Evolutionary conservation across 2,113 vertebrate species (phyloP), one percentile per base, ranked within the genome.

Genomic region (Larimichthys polyactis): DNA sequence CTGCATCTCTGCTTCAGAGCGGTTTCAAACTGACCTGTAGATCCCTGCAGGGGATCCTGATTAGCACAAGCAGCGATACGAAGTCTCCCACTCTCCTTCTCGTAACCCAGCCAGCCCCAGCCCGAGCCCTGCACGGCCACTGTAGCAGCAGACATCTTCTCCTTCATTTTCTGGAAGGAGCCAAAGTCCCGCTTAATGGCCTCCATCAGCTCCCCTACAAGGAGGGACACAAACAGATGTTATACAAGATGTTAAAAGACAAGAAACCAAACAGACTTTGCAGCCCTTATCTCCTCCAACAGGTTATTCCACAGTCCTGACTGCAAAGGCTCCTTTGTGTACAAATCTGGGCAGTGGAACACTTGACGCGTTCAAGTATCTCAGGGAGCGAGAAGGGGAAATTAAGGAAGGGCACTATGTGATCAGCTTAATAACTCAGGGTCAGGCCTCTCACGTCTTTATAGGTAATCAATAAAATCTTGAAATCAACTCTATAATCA

Each of bases 81-180:
- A 16, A 99, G 90, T 77, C 91, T 94, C 0, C 95, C 94, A 6
- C 86, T 95, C 22, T 98, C 97, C 88, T 98, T 99, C 24, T 96
- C 96, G 40, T 95, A 98, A 63, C 97, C 97, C 32, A 99, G 95
- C 98, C 98, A 99, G 0, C 97, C 97, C 98, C 98, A 99, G 55
- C 98, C 98, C 3, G 98, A 99, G 65, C 98, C 98, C 79, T 99
- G 98, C 65, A 99, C 97, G 1, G 97, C 97, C 74, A 97, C 96
- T 0, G 97, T 96, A 1, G 95, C 91, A 0, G 96, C 88, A 5
- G 97, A 96, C 94, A 99, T 92, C 92, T 94, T 99, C 88, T 99
- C 98, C 94, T 98, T 98, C 93, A 99, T 96, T 79, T 95, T 97
- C 44, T 96, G 95, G 14, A 99, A 96, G 71, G 98, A 99, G 73